These are phyloP conservation scores for Drosophila subquinaria DNA, from an alignment of 2,888 invertebrate genomes.

Conservation along the genomic window DNA sequence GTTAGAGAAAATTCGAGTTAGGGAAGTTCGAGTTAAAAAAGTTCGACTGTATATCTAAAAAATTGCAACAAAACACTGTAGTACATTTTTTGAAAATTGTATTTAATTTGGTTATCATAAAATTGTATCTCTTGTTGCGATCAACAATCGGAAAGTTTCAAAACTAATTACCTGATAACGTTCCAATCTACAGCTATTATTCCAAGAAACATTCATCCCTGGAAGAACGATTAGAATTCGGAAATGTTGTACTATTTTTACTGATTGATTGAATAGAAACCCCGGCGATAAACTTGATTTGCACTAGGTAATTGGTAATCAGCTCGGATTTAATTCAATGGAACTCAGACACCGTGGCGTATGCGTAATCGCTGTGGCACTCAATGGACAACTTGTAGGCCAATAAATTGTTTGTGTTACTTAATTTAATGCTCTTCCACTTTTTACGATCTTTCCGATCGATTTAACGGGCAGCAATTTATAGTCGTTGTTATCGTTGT, in stretches of 20 bases:
- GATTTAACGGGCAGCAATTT: slow-evolving; percentile 9
- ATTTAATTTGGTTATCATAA: background rate
- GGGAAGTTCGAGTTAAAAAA: no score
- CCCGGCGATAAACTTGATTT: slow-evolving; percentile 5
- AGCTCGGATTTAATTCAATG: background rate
- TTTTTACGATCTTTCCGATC: slow-evolving; percentile 21
- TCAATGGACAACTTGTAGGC: background rate
- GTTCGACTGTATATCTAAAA: no score
- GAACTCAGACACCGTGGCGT: slow-evolving; percentile 8
- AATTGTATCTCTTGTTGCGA: background rate
- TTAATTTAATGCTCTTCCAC: slow-evolving; percentile 2
- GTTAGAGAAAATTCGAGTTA: no score
- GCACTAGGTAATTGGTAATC: slow-evolving; percentile 7
- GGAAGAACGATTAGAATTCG: background rate
- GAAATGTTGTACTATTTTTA: background rate
- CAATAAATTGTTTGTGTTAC: slow-evolving; percentile 7
- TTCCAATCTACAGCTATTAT: slow-evolving; percentile 36
- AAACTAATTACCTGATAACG: slow-evolving; percentile 52
- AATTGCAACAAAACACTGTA: no score
- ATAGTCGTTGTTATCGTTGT: slow-evolving; percentile 10
- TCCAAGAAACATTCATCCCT: slow-evolving; percentile 18
- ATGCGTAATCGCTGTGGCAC: slow-evolving; percentile 13
- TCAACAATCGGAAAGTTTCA: slow-evolving; percentile 5
- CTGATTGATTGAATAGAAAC: no score
- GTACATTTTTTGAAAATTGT: no score